These are phyloP conservation scores for Phyllostomus hastatus DNA, from an alignment of 2,113 vertebrate species.

Conservation along the genomic window DNA sequence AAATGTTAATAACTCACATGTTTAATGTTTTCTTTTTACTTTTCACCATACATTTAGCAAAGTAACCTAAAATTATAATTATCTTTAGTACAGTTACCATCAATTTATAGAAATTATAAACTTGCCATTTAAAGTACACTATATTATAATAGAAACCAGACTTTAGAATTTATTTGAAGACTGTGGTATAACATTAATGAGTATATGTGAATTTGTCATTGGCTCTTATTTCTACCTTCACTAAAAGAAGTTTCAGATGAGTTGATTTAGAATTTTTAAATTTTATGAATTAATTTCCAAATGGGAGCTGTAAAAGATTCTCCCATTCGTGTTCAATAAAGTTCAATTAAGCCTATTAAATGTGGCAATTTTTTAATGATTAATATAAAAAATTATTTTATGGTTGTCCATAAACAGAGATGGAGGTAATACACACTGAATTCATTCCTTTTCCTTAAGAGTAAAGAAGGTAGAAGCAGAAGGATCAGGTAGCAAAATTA, in stretches of 20 bases:
- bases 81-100: not conserved
- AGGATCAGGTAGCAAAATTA: not conserved
- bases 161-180: not conserved
- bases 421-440: not conserved
- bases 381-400: conserved; percentile 2
- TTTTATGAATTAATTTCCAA: not conserved
- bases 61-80: not conserved
- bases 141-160: not conserved
- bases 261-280: not conserved
- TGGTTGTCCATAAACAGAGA: not conserved
- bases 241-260: not conserved
- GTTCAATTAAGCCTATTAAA: not conserved
- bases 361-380: not conserved
- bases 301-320: not conserved
- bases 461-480: not conserved
- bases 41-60: not conserved
- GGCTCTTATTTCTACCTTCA: not conserved
- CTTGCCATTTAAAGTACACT: not conserved
- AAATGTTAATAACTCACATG: not conserved
- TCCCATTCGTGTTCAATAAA: conserved; percentile 9
- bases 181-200: not conserved
- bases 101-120: not conserved
- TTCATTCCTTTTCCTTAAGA: not conserved
- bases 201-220: not conserved
- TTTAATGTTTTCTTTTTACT: not conserved